Percentiles rank a stretch among this genome's conserved stretches.
Evolutionary conservation across 2,797 vertebrate species (phyloP).

Genomic region (Chloroceryle amazona): DNA sequence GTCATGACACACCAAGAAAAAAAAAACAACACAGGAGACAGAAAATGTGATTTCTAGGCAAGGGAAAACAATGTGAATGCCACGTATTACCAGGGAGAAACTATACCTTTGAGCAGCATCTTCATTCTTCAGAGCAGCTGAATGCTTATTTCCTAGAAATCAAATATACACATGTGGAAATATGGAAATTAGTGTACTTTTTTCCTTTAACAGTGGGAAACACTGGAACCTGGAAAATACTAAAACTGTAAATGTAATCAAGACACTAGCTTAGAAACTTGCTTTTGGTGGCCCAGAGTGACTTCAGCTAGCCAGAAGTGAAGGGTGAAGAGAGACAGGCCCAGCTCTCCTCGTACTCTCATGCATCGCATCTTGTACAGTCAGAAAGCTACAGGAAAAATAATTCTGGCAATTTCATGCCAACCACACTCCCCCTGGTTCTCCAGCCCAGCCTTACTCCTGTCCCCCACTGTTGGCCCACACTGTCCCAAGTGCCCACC

Average conservation of each 20-base stretch:
- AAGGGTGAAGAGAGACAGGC: too few species aligned
- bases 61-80: background rate
- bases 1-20: background rate
- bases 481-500: background rate
- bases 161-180: background rate
- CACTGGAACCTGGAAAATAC: background rate
- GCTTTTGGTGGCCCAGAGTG: background rate
- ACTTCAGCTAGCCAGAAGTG: background rate
- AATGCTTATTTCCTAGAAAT: constrained; percentile 73
- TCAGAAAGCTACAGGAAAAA: background rate
- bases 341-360: background rate
- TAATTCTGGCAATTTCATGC: background rate
- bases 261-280: background rate
- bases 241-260: background rate
- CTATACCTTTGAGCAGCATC: constrained; percentile 80
- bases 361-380: rapidly evolving
- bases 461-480: background rate
- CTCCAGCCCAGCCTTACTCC: background rate
- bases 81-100: background rate
- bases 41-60: background rate
- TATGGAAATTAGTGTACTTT: background rate
- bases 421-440: rapidly evolving
- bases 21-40: background rate
- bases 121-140: constrained; percentile 61
- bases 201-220: background rate